Evolutionary conservation across 2,113 vertebrate species (phyloP), one percentile per base, ranked within the genome.

Genomic region (Telmatochromis brachygnathus): DNA sequence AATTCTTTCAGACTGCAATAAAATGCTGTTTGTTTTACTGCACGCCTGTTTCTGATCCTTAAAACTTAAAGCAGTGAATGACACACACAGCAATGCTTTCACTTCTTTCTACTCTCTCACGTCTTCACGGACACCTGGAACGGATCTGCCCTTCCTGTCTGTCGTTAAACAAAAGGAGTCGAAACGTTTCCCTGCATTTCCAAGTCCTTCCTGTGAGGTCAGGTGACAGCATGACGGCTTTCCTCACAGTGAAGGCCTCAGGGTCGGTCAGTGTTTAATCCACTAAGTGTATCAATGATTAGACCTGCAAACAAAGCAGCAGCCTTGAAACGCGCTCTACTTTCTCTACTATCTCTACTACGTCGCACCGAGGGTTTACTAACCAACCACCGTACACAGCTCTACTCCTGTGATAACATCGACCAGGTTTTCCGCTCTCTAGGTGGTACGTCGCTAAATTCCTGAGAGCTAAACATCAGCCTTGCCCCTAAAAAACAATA

Each of bases 401-500:
- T 3, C 68, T 47, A 28, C 39, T 75, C 17, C 13, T 26, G 54
- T 15, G 60, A 60, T 30, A 92, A 83, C 13, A 45, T 51, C 8
- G 5, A 54, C 21, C 13, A 15, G 42, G 30, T 23, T 51, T 62
- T 7, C 11, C 39, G 10, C 6, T 88, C 47, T 88, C 28, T 45
- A 9, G 37, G 35, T 65, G 55, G 42, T 28, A 62, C 45, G 51
- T 77, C 49, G 79, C 49, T 23, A 81, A 68, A 92, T 85, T 88
- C 87, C 77, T 88, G 49, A 62, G 53, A 79, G 54, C n/a, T 37
- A 55, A 84, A 87, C 82, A 84, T 77, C 75, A 54, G 79, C 81
- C 83, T 55, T 80, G 51, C 85, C 90, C 90, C 60, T 9, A 21
- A 88, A 90, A 85, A 94, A 93, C 85, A 95, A 94, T 87, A 93